Conservation (phyloP, 2,888 invertebrate genomes). For the Proisotoma minuta region DNA sequence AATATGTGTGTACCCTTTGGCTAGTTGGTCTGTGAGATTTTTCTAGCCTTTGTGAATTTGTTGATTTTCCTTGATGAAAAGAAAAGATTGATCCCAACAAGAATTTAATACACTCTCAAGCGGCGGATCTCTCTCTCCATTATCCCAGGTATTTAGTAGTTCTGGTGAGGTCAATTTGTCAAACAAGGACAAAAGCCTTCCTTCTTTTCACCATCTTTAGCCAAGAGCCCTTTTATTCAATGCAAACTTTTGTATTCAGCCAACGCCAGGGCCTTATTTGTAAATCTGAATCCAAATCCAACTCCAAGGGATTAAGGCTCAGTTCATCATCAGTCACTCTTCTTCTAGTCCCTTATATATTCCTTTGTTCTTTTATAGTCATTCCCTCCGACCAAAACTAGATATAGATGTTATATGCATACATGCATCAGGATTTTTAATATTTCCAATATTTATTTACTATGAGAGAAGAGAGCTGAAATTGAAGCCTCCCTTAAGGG, state of each 20-base stretch:
- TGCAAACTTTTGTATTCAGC: not conserved
- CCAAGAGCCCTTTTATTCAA: not conserved
- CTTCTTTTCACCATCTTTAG: too few relatives aligned
- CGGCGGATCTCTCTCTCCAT: too few relatives aligned
- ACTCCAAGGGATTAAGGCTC: not conserved
- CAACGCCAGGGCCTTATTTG: too few relatives aligned
- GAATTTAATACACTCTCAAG: not conserved
- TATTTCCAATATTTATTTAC: constrained; percentile 1
- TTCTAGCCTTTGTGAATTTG: too few relatives aligned
- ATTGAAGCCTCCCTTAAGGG: not conserved
- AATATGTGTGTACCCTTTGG: too few relatives aligned
- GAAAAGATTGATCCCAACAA: not conserved
- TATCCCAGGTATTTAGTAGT: too few relatives aligned
- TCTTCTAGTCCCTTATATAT: not conserved
- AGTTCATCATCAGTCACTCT: not conserved
- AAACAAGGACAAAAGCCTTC: not conserved
- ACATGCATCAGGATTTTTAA: not conserved
- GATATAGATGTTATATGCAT: not conserved
- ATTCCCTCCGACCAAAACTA: not conserved
- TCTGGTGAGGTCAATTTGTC: constrained; percentile 2
- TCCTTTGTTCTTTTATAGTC: not conserved
- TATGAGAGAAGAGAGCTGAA: not conserved
- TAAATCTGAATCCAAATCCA: too few relatives aligned
- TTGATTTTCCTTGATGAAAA: too few relatives aligned
- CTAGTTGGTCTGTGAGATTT: too few relatives aligned